Evolutionary conservation across 2,797 vertebrate genomes (phyloP).

Genomic region (Craterocephalus amniculus): DNA sequence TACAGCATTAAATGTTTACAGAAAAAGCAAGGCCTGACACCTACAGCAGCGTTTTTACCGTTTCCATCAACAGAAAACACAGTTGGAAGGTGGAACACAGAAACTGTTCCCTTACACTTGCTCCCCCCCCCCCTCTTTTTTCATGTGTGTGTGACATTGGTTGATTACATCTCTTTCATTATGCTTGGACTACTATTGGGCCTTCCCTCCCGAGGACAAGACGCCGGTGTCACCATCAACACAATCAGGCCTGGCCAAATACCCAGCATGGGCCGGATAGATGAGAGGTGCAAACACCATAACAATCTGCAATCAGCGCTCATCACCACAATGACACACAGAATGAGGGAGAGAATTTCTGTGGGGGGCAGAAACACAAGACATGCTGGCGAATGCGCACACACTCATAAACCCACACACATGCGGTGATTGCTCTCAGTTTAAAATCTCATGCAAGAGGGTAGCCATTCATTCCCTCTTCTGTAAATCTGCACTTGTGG

Average conservation of each 20-base stretch:
- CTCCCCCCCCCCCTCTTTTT: slow-evolving; percentile 40
- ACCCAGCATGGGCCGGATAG: slow-evolving; percentile 82
- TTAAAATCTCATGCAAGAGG: slow-evolving; percentile 58
- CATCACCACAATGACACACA: slow-evolving; percentile 83
- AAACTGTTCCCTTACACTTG: slow-evolving; percentile 67
- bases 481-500: slow-evolving; percentile 45
- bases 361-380: slow-evolving; percentile 55
- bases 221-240: slow-evolving; percentile 81
- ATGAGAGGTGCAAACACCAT: slow-evolving; percentile 85
- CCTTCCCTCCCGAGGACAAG: slow-evolving; percentile 74
- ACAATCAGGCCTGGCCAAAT: slow-evolving; percentile 88
- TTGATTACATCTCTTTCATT: slow-evolving; percentile 85
- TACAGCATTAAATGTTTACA: slow-evolving; percentile 27
- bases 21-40: slow-evolving; percentile 16
- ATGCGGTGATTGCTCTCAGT: slow-evolving; percentile 11
- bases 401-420: slow-evolving; percentile 12
- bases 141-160: slow-evolving; percentile 58
- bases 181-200: slow-evolving; percentile 73
- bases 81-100: slow-evolving; percentile 45
- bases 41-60: slow-evolving; percentile 44
- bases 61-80: slow-evolving; percentile 60
- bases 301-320: slow-evolving; percentile 89
- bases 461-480: slow-evolving; percentile 59
- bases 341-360: slow-evolving; percentile 55
- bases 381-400: slow-evolving; percentile 26